Evolutionary conservation across 2,113 vertebrate genomes (phyloP), one percentile per base, ranked within the genome.

Genomic region (Puntigrus tetrazona): DNA sequence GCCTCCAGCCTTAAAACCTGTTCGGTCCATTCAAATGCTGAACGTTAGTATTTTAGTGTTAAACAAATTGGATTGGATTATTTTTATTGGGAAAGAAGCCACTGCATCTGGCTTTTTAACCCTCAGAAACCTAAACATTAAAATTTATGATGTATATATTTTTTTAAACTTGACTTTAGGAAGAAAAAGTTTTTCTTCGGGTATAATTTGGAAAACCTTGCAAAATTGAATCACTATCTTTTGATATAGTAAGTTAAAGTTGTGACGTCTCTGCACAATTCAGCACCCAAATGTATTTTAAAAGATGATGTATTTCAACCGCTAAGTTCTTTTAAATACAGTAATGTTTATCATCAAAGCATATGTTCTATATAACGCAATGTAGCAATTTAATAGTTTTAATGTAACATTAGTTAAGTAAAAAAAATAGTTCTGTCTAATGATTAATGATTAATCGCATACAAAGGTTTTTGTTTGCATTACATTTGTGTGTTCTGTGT

Each of bases 1-100:
- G 14, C 78, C 57, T 67, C 3, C 7, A 80, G n/a, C 25, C 16
- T 81, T 81, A 31, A 43, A 69, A 81, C 61, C 41, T 29, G 61
- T 67, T 81, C 61, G 9, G 59, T 22, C 52, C 11, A 79, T 79
- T 43, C 14, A 63, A 63, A 63, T 61, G 22, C 4, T n/a, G 29
- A 9, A 79, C 7, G 31, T 61, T 78, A 27, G 36, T 79, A 41
- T 78, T 63, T 79, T 65, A 65, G 52, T 14, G 22, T 78, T 61
- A 41, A 78, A 61, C 2, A 4, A 78, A 78, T n/a, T 61, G 13
- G 55, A 43, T 61, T 3, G 5, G 34, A 78, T 78, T 3, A 0
- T 80, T 65, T 65, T 43, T 65, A 43, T 45, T 13, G 34, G 31
- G 59, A 45, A 65, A 61, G 55, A 41, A 61, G 36, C 74, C 31